Evolutionary conservation across 2,797 vertebrate species (phyloP).

Genomic region (Sebastes flavidus): DNA sequence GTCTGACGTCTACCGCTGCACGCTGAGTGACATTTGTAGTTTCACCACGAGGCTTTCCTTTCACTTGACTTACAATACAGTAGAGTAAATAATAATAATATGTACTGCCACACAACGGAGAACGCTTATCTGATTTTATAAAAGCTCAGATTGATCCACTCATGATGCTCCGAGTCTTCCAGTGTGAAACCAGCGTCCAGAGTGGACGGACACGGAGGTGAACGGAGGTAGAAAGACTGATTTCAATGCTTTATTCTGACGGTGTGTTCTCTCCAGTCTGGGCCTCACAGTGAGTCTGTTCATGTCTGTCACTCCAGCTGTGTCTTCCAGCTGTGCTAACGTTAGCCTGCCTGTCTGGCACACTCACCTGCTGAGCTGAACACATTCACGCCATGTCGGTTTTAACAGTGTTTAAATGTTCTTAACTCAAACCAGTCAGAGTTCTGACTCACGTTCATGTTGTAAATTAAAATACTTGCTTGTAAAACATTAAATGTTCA

Average conservation of each 20-base stretch:
- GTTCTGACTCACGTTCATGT: background rate
- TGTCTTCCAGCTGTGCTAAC: slow-evolving; percentile 42
- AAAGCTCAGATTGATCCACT: no score
- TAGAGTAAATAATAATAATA: background rate
- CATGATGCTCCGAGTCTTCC: no score
- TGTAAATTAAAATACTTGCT: background rate
- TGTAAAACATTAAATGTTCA: background rate
- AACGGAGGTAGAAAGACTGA: no score
- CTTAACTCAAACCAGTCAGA: background rate
- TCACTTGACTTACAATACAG: background rate
- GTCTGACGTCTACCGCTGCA: slow-evolving; percentile 30
- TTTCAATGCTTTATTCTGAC: no score
- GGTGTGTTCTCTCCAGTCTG: background rate
- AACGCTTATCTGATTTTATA: no score
- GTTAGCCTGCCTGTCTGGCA: slow-evolving; percentile 5
- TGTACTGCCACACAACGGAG: no score
- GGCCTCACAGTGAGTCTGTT: background rate
- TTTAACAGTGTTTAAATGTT: slow-evolving; percentile 10
- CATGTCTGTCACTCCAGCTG: slow-evolving; percentile 9
- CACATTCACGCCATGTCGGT: background rate
- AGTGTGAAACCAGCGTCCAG: no score
- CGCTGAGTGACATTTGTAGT: background rate
- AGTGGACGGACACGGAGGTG: no score
- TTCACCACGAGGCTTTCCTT: background rate
- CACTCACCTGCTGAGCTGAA: slow-evolving; percentile 37